Conservation (phyloP, 2,797 vertebrate species). For the Gymnothorax javanicus region DNA sequence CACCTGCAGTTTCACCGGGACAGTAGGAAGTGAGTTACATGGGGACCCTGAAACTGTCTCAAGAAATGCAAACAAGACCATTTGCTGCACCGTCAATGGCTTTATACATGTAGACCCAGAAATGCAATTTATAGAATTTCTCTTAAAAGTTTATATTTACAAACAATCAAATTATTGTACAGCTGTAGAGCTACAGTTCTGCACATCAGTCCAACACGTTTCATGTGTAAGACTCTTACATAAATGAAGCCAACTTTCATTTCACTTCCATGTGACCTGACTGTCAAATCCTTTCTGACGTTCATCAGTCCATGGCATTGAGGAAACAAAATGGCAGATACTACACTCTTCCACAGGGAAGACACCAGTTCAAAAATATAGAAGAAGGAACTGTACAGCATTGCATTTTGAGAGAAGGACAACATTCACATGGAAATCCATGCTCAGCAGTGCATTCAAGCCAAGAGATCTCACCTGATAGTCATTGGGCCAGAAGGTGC, state of each 20-base stretch:
- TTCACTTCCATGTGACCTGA: background rate
- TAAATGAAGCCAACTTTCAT: background rate
- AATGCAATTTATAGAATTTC: background rate
- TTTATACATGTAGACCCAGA: background rate
- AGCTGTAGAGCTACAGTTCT: background rate
- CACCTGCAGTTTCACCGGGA: too few species aligned
- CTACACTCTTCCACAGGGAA: background rate
- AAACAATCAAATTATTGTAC: background rate
- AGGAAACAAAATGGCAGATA: background rate
- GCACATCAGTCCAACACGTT: background rate
- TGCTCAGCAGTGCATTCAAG: background rate
- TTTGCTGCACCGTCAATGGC: background rate
- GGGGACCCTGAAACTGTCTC: too few species aligned
- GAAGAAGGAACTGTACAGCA: background rate
- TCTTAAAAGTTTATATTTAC: background rate
- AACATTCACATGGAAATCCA: background rate
- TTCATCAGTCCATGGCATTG: too few species aligned
- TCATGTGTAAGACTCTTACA: background rate
- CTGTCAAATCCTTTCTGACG: too few species aligned
- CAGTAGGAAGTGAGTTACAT: too few species aligned
- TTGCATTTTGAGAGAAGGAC: background rate
- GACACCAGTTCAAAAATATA: background rate
- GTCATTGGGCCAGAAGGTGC: conserved; percentile 95
- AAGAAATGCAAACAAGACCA: background rate
- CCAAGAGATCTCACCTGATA: conserved; percentile 83